These are phyloP conservation scores for Diaperis boleti DNA, from an alignment of 2,888 invertebrate species.

Conservation along the genomic window DNA sequence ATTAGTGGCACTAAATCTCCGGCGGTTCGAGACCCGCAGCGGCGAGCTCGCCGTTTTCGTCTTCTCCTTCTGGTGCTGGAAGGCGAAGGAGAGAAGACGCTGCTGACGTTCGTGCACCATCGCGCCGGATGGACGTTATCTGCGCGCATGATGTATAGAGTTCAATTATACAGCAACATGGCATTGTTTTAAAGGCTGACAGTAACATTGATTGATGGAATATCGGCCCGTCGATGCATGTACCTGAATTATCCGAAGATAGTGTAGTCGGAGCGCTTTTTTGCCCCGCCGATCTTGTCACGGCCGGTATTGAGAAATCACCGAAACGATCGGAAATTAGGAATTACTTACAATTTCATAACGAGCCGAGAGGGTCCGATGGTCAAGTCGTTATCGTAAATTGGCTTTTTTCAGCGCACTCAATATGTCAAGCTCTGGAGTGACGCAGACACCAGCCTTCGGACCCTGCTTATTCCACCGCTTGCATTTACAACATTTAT, in stretches of 20 bases:
- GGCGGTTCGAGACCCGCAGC: conserved; percentile 8
- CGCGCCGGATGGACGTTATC: conserved; percentile 59
- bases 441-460: too few relatives aligned
- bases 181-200: conserved; percentile 66
- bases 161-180: conserved; percentile 66
- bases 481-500: too few relatives aligned
- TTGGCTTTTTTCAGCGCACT: too few relatives aligned
- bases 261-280: conserved; percentile 53
- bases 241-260: conserved; percentile 56
- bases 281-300: conserved; percentile 43
- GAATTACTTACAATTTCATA: too few relatives aligned
- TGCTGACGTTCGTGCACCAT: conserved; percentile 56
- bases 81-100: conserved; percentile 27
- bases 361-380: too few relatives aligned
- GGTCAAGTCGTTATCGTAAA: too few relatives aligned
- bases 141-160: conserved; percentile 63
- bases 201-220: conserved; percentile 66
- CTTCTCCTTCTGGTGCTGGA: conserved; percentile 1
- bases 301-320: conserved; percentile 59
- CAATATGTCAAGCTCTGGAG: too few relatives aligned
- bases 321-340: conserved; percentile 58
- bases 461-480: too few relatives aligned
- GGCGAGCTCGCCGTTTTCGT: not conserved
- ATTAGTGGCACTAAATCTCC: conserved; percentile 37
- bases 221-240: conserved; percentile 60